phyloP scores from a whole-genome alignment of 2,113 vertebrate genomes.

The Aspidoscelis tigris region DNA sequence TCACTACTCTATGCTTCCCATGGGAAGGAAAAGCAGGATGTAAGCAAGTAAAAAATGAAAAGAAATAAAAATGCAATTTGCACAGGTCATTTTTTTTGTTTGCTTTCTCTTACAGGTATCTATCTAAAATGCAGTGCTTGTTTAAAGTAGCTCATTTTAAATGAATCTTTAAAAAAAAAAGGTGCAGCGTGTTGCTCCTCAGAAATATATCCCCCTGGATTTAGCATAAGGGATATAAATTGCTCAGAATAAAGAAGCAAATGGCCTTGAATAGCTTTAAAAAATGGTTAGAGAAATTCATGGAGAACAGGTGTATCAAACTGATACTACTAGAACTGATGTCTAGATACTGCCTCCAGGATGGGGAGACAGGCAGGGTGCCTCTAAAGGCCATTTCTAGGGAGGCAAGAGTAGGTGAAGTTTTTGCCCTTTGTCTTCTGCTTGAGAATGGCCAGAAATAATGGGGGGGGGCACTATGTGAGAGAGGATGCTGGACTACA shows the following conservation, averaged over 20 bases:
- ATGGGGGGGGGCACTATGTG: too few species aligned
- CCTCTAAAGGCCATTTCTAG: too few species aligned
- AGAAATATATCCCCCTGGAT: constrained; percentile 2
- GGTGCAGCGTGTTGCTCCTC: constrained; percentile 20
- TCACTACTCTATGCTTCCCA: not conserved
- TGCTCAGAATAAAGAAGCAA: not conserved
- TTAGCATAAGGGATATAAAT: constrained; percentile 6
- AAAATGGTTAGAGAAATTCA: too few species aligned
- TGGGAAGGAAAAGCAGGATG: not conserved
- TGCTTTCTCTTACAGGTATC: not conserved
- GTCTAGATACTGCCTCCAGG: too few species aligned
- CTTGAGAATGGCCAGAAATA: too few species aligned
- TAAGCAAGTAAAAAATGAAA: not conserved
- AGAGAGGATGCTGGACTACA: too few species aligned
- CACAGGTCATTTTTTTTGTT: not conserved
- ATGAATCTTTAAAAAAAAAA: not conserved
- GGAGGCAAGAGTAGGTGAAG: too few species aligned
- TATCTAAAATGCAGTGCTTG: constrained; percentile 28
- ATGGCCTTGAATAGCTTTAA: too few species aligned
- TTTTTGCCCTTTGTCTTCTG: too few species aligned
- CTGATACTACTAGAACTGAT: too few species aligned
- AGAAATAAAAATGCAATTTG: not conserved
- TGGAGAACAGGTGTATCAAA: too few species aligned
- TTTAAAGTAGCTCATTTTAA: not conserved
- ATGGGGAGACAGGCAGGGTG: too few species aligned